These are phyloP conservation scores for Nymphalis io DNA, from an alignment of 1,140 invertebrate genomes.

Conservation along the genomic window DNA sequence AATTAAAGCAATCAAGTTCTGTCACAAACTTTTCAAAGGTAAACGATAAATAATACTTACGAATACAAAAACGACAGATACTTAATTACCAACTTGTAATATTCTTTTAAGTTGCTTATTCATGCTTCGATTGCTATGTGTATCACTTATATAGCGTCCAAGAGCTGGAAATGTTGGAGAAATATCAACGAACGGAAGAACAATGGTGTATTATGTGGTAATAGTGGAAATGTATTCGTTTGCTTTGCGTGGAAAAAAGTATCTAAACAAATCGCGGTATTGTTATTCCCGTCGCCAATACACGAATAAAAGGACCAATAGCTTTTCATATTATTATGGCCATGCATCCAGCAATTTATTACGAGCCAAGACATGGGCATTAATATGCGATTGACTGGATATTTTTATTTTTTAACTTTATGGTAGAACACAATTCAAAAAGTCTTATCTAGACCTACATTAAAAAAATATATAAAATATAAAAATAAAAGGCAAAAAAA, in stretches of 20 bases:
- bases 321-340: constrained; percentile 61
- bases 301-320: constrained; percentile 57
- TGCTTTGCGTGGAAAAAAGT: constrained; percentile 75
- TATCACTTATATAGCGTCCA: constrained; percentile 67
- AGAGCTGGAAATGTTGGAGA: constrained; percentile 69
- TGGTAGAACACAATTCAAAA: not conserved
- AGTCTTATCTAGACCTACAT: too few species aligned
- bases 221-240: constrained; percentile 79
- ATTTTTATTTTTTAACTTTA: not conserved
- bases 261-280: constrained; percentile 78
- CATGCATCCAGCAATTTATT: constrained; percentile 50
- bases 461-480: too few species aligned
- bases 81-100: constrained; percentile 54
- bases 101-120: constrained; percentile 53
- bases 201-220: constrained; percentile 80
- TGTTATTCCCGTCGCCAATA: constrained; percentile 63
- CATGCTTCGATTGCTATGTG: constrained; percentile 64
- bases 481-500: constrained; percentile 4
- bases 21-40: constrained; percentile 5
- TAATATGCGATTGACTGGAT: constrained; percentile 25
- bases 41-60: constrained; percentile 20
- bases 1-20: not conserved
- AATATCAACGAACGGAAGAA: constrained; percentile 74
- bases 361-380: constrained; percentile 32
- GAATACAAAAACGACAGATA: constrained; percentile 38